Conservation (phyloP, 1,140 invertebrate species). For the Phymorhynchus buccinoides region DNA sequence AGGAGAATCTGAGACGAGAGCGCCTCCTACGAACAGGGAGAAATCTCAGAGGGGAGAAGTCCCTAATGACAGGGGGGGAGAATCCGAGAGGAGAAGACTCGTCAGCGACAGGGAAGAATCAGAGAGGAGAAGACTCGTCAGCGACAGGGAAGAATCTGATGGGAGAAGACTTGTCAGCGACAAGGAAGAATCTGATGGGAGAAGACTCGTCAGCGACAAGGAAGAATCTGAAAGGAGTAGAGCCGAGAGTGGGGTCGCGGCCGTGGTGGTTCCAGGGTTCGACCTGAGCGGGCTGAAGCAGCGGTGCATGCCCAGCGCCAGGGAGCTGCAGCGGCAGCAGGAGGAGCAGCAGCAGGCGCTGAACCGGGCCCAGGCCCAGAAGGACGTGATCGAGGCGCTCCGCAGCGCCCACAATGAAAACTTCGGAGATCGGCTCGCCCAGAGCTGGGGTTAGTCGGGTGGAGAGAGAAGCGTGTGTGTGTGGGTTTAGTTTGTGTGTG, state of each 20-base stretch:
- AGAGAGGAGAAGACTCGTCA: too few species aligned
- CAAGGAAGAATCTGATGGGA: too few species aligned
- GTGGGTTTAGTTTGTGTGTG: background rate
- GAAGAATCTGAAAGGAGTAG: background rate
- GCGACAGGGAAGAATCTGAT: too few species aligned
- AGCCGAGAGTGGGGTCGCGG: background rate
- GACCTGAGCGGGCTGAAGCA: conserved; percentile 4
- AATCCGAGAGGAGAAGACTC: too few species aligned
- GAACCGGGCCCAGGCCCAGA: conserved; percentile 3
- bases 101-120: too few species aligned
- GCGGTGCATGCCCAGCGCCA: conserved; percentile 19
- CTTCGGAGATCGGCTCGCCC: too few species aligned
- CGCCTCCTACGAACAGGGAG: too few species aligned
- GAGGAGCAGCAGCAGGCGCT: background rate
- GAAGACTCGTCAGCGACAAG: too few species aligned
- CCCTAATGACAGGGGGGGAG: too few species aligned
- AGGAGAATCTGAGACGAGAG: too few species aligned
- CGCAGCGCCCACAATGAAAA: background rate
- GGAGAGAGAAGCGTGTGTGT: background rate
- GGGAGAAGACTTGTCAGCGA: too few species aligned
- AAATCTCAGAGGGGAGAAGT: too few species aligned
- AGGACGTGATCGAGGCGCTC: conserved; percentile 15
- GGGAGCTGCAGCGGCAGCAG: conserved; percentile 27
- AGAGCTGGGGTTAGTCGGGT: background rate
- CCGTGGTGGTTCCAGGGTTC: conserved; percentile 29